phyloP scores from a whole-genome alignment of 2,113 vertebrate genomes.

The Otus sunia region DNA sequence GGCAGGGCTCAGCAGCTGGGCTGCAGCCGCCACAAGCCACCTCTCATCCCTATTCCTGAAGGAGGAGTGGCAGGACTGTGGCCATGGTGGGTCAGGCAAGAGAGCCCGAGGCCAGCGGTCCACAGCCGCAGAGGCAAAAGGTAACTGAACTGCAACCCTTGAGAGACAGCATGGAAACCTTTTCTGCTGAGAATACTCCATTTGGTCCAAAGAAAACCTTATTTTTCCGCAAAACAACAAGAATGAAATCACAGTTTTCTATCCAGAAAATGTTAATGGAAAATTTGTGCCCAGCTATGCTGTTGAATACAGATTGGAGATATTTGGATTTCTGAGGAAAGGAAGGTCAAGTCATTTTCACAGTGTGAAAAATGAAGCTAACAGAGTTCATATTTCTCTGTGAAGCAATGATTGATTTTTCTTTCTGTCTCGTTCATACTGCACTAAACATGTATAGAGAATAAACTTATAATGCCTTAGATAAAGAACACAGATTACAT shows the following conservation, averaged over 20 bases:
- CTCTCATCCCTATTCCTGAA: neutral
- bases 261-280: constrained; percentile 63
- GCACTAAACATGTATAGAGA: constrained; percentile 30
- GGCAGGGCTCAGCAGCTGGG: rapidly evolving
- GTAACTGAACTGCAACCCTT: neutral
- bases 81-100: neutral
- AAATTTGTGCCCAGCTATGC: constrained; percentile 49
- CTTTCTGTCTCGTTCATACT: constrained; percentile 46
- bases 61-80: neutral
- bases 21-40: rapidly evolving
- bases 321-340: constrained; percentile 63
- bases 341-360: constrained; percentile 69
- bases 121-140: neutral
- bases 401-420: constrained; percentile 57
- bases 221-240: constrained; percentile 32
- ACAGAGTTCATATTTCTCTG: constrained; percentile 59
- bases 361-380: constrained; percentile 64
- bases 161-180: neutral
- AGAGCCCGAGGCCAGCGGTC: neutral
- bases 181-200: neutral
- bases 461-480: constrained; percentile 29
- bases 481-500: constrained; percentile 41
- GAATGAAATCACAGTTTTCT: constrained; percentile 51
- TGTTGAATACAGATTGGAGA: constrained; percentile 59
- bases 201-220: neutral